These are phyloP conservation scores for Aphidius gifuensis DNA, from an alignment of 1,140 invertebrate genomes.

Conservation along the genomic window DNA sequence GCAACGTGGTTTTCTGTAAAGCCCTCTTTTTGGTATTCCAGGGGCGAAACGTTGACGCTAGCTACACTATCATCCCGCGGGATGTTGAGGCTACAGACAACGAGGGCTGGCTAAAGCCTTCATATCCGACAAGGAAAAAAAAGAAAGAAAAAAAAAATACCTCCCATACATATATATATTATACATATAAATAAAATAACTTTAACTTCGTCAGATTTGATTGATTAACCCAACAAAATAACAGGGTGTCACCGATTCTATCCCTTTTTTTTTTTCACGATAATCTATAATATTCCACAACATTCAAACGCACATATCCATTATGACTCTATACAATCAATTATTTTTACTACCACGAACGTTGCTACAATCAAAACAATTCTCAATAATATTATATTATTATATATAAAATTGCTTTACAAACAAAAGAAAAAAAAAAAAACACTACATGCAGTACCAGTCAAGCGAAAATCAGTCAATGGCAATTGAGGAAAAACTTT, in stretches of 20 bases:
- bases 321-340: background rate
- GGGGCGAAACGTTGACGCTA: background rate
- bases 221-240: constrained; percentile 21
- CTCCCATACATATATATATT: background rate
- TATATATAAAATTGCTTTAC: background rate
- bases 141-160: background rate
- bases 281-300: background rate
- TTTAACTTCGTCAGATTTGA: constrained; percentile 21
- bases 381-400: background rate
- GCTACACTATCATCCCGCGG: constrained; percentile 11
- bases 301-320: background rate
- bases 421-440: background rate
- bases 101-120: constrained; percentile 8
- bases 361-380: background rate
- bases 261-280: background rate
- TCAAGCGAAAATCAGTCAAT: constrained; percentile 18
- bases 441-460: constrained; percentile 6
- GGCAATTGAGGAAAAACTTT: constrained; percentile 22
- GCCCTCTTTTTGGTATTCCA: background rate
- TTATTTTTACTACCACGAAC: background rate
- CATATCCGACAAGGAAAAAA: background rate
- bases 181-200: constrained; percentile 20
- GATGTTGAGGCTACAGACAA: constrained; percentile 5
- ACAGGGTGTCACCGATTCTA: constrained; percentile 4
- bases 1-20: too few relatives aligned